A percentile compares a stretch with the other conserved stretches of the same genome.
phyloP scores from a whole-genome alignment of 2,113 vertebrate species.

The Hucho hucho region DNA sequence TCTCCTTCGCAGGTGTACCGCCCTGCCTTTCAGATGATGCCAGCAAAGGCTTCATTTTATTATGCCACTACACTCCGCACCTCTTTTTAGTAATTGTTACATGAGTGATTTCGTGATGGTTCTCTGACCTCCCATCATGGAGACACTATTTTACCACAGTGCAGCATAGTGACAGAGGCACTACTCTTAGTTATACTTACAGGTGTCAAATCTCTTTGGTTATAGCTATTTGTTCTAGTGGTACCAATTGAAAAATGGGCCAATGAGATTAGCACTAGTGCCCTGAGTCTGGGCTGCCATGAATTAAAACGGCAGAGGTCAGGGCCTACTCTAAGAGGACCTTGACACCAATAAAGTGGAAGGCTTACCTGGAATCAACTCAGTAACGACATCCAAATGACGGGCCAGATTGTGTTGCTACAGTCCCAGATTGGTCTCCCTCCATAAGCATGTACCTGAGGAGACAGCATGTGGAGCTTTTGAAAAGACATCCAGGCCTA shows the following conservation, averaged over 20 bases:
- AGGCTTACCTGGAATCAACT: slow-evolving; percentile 38
- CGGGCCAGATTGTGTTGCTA: slow-evolving; percentile 33
- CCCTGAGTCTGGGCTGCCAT: slow-evolving; percentile 43
- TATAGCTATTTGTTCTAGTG: slow-evolving; percentile 48
- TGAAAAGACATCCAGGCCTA: slow-evolving; percentile 19
- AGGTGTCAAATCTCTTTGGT: slow-evolving; percentile 59
- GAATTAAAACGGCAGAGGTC: slow-evolving; percentile 54
- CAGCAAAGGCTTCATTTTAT: slow-evolving; percentile 65
- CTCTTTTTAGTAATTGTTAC: slow-evolving; percentile 65
- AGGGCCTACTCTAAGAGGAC: slow-evolving; percentile 34
- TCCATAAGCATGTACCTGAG: slow-evolving; percentile 13
- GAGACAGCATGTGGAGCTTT: slow-evolving; percentile 18
- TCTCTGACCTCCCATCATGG: slow-evolving; percentile 53
- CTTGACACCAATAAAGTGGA: slow-evolving; percentile 53
- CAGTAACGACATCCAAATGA: slow-evolving; percentile 49
- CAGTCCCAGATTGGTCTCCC: slow-evolving; percentile 35
- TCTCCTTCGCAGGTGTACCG: slow-evolving; percentile 53
- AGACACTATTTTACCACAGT: slow-evolving; percentile 44
- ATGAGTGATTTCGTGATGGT: slow-evolving; percentile 54
- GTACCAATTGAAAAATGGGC: slow-evolving; percentile 53
- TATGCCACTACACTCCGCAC: slow-evolving; percentile 49
- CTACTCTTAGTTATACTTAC: slow-evolving; percentile 56
- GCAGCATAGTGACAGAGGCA: slow-evolving; percentile 53
- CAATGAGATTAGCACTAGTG: slow-evolving; percentile 49
- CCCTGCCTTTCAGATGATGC: slow-evolving; percentile 57